Conservation (phyloP, 2,797 vertebrate species). For the Macropodus opercularis region DNA sequence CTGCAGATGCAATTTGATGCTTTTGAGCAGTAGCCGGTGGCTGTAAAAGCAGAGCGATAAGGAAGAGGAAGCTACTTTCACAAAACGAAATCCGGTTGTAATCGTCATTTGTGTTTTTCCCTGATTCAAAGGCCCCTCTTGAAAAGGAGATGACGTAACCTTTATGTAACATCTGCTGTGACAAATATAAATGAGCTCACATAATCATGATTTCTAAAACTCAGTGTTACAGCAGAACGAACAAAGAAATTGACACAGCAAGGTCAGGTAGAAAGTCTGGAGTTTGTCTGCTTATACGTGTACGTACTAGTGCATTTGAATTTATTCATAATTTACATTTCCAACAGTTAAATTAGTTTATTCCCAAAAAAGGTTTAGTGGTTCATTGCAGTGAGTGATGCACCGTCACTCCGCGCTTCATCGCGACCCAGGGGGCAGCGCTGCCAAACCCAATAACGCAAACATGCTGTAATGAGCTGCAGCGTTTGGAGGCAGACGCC, state of each 20-base stretch:
- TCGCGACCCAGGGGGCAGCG: conserved; percentile 25
- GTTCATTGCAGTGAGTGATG: conserved; percentile 28
- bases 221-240: not conserved
- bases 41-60: no score
- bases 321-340: not conserved
- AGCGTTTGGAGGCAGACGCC: conserved; percentile 43
- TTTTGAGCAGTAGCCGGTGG: no score
- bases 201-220: not conserved
- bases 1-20: not conserved
- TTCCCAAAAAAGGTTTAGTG: no score
- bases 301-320: not conserved
- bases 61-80: no score
- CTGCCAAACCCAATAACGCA: conserved; percentile 57
- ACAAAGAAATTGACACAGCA: not conserved
- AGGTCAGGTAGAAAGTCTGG: no score
- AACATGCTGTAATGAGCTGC: conserved; percentile 49
- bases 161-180: no score
- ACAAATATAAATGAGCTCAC: not conserved
- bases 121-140: no score
- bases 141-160: no score
- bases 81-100: no score
- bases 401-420: conserved; percentile 42
- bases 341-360: not conserved
- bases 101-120: no score
- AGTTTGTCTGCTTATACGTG: not conserved